These are phyloP conservation scores for Heliconius hermathena DNA, from an alignment of 1,140 invertebrate species.

Conservation along the genomic window DNA sequence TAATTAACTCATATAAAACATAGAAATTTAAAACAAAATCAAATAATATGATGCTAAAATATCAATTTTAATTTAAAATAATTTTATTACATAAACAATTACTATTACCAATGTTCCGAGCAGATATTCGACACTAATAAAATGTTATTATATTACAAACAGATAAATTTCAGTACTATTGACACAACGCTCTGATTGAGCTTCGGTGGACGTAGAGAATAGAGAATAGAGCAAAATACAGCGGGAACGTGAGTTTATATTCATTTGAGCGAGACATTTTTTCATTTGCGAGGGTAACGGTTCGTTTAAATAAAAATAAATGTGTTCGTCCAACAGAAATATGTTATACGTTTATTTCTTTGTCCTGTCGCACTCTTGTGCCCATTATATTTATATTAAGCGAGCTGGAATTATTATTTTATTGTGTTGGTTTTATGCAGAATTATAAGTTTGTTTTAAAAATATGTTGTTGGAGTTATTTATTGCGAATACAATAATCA, in stretches of 20 bases:
- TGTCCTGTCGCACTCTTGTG: neutral
- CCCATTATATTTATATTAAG: slow-evolving; percentile 5
- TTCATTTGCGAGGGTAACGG: slow-evolving; percentile 29
- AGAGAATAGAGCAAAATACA: slow-evolving; percentile 18
- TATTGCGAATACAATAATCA: too few species aligned
- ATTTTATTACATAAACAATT: neutral
- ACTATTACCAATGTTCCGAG: neutral
- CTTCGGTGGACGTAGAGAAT: neutral
- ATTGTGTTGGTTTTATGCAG: neutral
- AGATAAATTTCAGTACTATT: neutral
- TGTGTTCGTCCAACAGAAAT: slow-evolving; percentile 18
- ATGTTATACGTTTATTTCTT: slow-evolving; percentile 18
- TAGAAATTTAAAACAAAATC: too few species aligned
- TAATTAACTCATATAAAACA: too few species aligned
- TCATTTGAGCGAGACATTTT: too few species aligned
- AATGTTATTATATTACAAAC: neutral
- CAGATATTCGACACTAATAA: neutral
- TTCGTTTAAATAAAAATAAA: slow-evolving; percentile 31
- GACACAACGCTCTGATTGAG: neutral
- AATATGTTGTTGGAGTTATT: neutral
- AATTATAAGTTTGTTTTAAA: neutral
- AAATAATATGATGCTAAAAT: too few species aligned
- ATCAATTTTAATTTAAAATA: too few species aligned
- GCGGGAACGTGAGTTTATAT: slow-evolving; percentile 17
- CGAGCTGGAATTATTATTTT: neutral